Base-by-base conservation (phyloP, 2,113 vertebrate genomes). In the Podarcis raffonei region DNA sequence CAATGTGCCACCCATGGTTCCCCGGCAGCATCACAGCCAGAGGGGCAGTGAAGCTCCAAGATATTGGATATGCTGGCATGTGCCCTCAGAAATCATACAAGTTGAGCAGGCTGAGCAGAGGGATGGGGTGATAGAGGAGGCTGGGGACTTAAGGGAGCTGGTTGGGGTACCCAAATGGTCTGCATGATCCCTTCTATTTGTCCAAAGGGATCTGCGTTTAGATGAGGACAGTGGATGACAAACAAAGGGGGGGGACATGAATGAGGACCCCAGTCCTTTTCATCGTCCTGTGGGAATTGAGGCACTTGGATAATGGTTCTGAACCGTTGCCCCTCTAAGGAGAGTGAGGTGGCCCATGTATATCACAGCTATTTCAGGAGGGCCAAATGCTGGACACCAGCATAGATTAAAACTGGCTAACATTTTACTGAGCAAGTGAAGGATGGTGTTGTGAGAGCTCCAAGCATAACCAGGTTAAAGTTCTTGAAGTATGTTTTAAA, bases 381-480 rank as follows among this genome's bases (percentile, higher is more conserved):
- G 22, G 37, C 35, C 37, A 42, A 53, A 13, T n/a, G 39, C 37
- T 83, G 37, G 37, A n/a, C 42, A 71, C 15, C 9, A 59, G 30
- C 0, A 1, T 25, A 12, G 4, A 3, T 2, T 6, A 75, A 13
- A 0, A 57, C 7, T 0, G 20, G 30, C 0, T 4, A 23, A 20
- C 23, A 48, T 80, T 48, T n/a, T 80, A 57, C 30, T 80, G 5
- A 53, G 18, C 3, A 0, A 0, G 35, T 32, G 11, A 59, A 65
- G 18, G 27, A 71, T 27, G 82, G 7, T 13, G 12, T 1, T 0
- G 22, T 0, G 16, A 69, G 5, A 86, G 83, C 9, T 0, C 0
- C n/a, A 7, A 37, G 66, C 42, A 0, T 68, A 11, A 6, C 0
- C 3, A 77, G 83, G 6, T 57, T 85, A 20, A 30, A 25, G 59